Evolutionary conservation across 2,888 invertebrate genomes (phyloP).

Genomic region (Xestia sexstrigata): DNA sequence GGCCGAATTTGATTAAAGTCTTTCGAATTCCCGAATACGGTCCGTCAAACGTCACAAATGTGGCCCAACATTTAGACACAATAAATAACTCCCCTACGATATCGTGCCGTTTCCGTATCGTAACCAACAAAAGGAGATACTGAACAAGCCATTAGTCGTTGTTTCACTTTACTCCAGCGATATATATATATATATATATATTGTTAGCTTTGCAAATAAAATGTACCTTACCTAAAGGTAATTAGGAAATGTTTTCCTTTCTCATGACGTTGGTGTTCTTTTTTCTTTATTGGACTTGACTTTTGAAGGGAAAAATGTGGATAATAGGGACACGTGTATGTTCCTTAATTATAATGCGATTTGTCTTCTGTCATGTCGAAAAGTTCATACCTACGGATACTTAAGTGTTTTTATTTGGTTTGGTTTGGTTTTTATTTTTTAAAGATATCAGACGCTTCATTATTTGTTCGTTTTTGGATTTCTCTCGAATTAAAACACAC

Average conservation of each 20-base stretch:
- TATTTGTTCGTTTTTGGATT: neutral
- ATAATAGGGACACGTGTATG: neutral
- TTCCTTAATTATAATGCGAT: neutral
- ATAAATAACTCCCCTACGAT: neutral
- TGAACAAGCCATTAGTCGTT: constrained; percentile 1
- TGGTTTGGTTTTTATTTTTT: too few species aligned
- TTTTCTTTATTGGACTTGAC: neutral
- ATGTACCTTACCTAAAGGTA: constrained; percentile 2
- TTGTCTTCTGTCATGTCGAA: neutral
- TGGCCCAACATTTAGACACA: neutral
- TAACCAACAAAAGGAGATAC: neutral
- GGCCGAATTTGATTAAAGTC: too few species aligned
- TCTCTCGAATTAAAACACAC: neutral
- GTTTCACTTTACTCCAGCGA: neutral
- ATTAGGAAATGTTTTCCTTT: constrained; percentile 18
- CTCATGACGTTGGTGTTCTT: neutral
- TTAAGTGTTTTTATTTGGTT: too few species aligned
- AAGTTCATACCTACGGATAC: neutral
- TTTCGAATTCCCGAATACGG: neutral
- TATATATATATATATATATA: too few species aligned
- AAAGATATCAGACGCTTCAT: neutral
- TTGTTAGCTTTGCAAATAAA: constrained; percentile 6
- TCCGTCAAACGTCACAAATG: neutral
- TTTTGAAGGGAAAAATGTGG: neutral
- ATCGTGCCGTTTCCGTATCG: neutral